Evolutionary conservation across 2,888 invertebrate species (phyloP).

Genomic region (Dynastes tityus): DNA sequence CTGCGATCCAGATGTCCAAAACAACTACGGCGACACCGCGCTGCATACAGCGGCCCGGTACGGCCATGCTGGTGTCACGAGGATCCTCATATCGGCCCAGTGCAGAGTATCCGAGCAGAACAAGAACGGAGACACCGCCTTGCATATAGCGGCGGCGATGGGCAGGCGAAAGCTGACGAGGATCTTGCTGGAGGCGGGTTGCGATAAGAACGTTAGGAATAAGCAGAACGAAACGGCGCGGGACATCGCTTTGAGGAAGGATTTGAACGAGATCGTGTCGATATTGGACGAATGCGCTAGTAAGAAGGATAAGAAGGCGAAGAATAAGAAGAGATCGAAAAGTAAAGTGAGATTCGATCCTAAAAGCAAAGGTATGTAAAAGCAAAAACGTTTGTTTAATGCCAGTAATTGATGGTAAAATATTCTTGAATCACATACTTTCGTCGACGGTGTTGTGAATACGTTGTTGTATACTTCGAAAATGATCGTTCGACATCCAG

Average conservation of each 20-base stretch:
- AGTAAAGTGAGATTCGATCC: conserved; percentile 66
- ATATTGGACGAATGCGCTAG: conserved; percentile 77
- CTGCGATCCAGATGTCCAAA: conserved; percentile 90
- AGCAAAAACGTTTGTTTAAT: background rate
- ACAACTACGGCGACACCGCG: conserved; percentile 96
- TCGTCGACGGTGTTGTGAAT: no score
- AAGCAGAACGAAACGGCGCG: conserved; percentile 92
- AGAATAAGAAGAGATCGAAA: conserved; percentile 58
- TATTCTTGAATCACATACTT: background rate
- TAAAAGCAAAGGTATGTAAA: conserved; percentile 53
- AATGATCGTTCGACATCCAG: no score
- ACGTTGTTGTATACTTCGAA: no score
- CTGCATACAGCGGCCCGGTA: conserved; percentile 96
- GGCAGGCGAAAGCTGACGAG: conserved; percentile 92
- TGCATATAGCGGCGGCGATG: conserved; percentile 96
- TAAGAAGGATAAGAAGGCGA: conserved; percentile 70
- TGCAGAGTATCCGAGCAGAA: conserved; percentile 90
- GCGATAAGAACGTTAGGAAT: conserved; percentile 81
- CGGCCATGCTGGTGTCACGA: conserved; percentile 95
- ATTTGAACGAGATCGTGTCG: conserved; percentile 86
- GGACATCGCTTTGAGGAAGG: conserved; percentile 92
- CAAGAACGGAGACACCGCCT: conserved; percentile 95
- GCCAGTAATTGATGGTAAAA: background rate
- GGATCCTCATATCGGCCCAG: conserved; percentile 93
- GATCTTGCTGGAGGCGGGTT: conserved; percentile 90